Percentiles rank a stretch among this genome's conserved stretches.
Evolutionary conservation across 2,797 vertebrate genomes (phyloP).

Genomic region (Coilia nasus): DNA sequence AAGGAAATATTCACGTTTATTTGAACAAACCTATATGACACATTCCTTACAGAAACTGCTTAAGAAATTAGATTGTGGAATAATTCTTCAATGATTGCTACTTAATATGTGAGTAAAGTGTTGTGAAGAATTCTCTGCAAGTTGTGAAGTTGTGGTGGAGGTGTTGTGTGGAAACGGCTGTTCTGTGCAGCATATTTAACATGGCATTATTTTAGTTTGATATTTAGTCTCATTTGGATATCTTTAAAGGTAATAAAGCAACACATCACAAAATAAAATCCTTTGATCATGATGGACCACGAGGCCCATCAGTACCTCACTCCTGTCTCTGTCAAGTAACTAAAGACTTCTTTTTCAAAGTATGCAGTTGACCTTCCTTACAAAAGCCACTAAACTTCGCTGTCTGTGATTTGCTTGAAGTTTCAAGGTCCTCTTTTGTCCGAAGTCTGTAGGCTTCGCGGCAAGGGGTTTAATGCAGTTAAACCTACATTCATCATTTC

Average conservation of each 20-base stretch:
- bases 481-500: not conserved
- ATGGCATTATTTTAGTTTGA: not conserved
- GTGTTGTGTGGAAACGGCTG: not conserved
- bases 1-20: not conserved
- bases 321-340: not conserved
- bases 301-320: not conserved
- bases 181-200: not conserved
- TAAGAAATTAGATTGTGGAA: not conserved
- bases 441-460: not conserved
- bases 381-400: not conserved
- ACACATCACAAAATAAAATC: not conserved
- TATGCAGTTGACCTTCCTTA: not conserved
- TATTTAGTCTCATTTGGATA: not conserved
- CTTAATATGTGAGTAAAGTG: not conserved
- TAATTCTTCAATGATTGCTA: not conserved
- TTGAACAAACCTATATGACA: not conserved
- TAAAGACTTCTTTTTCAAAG: constrained; percentile 2
- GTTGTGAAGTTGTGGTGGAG: not conserved
- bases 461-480: not conserved
- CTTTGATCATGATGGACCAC: not conserved
- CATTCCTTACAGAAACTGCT: not conserved
- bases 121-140: not conserved
- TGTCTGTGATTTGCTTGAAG: not conserved
- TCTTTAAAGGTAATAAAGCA: not conserved
- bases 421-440: constrained; percentile 4